These are phyloP conservation scores for Eueremaeus valkanovi DNA, from an alignment of 2,888 invertebrate genomes.

Conservation along the genomic window DNA sequence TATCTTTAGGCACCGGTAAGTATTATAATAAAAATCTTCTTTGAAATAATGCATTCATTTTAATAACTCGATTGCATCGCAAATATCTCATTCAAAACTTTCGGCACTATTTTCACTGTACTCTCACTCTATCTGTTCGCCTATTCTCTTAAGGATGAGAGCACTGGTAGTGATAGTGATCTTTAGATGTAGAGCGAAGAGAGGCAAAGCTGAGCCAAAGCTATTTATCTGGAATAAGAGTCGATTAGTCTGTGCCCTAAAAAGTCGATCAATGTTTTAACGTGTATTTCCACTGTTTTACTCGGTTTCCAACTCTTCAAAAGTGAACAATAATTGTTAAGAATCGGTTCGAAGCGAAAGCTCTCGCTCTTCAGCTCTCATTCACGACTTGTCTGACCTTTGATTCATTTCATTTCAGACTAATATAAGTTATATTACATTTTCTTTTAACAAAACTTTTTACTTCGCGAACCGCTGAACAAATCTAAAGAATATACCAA, in stretches of 20 bases:
- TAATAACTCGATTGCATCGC: neutral
- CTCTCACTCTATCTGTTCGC: neutral
- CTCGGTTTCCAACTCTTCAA: no score
- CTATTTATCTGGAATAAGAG: constrained; percentile 25
- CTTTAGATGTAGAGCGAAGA: neutral
- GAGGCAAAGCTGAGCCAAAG: neutral
- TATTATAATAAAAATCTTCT: constrained; percentile 8
- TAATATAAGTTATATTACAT: neutral
- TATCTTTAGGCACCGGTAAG: neutral
- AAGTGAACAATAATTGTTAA: constrained; percentile 23
- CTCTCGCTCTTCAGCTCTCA: neutral
- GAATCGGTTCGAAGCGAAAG: constrained; percentile 10
- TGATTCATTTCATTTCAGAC: no score
- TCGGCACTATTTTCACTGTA: neutral
- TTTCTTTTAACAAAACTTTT: neutral
- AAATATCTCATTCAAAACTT: neutral
- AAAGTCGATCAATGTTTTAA: constrained; percentile 18
- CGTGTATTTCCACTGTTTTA: neutral
- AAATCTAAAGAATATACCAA: constrained; percentile 2
- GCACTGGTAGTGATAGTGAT: constrained; percentile 7
- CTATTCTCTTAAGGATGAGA: constrained; percentile 12
- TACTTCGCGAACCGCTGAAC: constrained; percentile 2
- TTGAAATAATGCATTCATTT: constrained; percentile 3
- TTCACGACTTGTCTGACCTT: neutral
- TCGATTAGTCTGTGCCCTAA: constrained; percentile 14